Evolutionary conservation across 1,140 invertebrate species (phyloP).

Genomic region (Magallana angulata): DNA sequence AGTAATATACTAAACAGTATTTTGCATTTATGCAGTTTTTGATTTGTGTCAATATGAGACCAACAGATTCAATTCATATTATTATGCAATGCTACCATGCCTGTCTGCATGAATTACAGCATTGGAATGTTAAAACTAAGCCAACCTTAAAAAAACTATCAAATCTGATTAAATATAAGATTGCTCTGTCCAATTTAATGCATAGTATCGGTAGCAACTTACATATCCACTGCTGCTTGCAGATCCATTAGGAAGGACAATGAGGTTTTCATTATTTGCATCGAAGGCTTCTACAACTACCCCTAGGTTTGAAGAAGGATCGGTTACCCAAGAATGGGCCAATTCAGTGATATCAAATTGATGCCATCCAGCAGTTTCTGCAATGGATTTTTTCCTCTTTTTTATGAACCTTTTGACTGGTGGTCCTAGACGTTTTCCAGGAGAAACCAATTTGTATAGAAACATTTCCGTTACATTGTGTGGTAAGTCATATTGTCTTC

Average conservation of each 20-base stretch:
- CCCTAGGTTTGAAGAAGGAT: slow-evolving; percentile 45
- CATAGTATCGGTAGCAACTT: slow-evolving; percentile 4
- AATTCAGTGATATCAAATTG: slow-evolving; percentile 48
- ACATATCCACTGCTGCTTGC: slow-evolving; percentile 46
- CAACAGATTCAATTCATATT: no score
- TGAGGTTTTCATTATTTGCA: slow-evolving; percentile 18
- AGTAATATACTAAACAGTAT: no score
- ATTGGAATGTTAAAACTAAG: no score
- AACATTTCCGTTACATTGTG: slow-evolving; percentile 51
- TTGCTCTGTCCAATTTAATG: no score
- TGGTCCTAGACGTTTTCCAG: slow-evolving; percentile 20
- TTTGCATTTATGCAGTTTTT: no score
- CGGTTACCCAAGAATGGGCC: slow-evolving; percentile 40
- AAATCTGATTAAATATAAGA: no score
- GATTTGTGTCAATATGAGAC: no score
- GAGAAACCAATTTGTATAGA: slow-evolving; percentile 41
- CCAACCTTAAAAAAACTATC: no score
- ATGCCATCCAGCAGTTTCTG: slow-evolving; percentile 45
- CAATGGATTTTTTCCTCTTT: slow-evolving; percentile 22
- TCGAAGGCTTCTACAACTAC: slow-evolving; percentile 55
- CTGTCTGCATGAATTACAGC: no score
- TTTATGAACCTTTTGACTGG: slow-evolving; percentile 31
- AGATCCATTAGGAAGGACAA: slow-evolving; percentile 37
- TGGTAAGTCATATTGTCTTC: slow-evolving; percentile 1
- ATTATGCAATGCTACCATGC: no score